Percentiles rank a stretch among this genome's conserved stretches.
phyloP scores from a whole-genome alignment of 2,888 invertebrate genomes.

The Marasmarcha lunaedactyla region DNA sequence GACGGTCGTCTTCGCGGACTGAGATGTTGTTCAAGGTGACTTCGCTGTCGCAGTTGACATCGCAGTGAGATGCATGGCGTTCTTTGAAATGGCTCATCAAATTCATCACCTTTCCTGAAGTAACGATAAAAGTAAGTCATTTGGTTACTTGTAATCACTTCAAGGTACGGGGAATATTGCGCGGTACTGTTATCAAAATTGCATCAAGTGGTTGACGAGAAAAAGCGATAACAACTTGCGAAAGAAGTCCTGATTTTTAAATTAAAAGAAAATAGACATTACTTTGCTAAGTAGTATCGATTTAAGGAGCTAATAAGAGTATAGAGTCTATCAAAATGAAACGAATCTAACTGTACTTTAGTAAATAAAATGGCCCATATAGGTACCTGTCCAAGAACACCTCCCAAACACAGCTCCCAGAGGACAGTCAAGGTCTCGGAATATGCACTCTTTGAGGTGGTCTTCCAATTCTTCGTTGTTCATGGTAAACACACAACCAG shows the following conservation, averaged over 20 bases:
- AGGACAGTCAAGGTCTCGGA: constrained; percentile 48
- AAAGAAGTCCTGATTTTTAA: too few relatives aligned
- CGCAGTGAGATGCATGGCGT: constrained; percentile 35
- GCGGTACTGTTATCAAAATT: too few relatives aligned
- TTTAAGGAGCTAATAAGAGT: too few relatives aligned
- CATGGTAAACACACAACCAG: constrained; percentile 43
- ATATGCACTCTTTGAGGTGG: constrained; percentile 53
- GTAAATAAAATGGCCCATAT: too few relatives aligned
- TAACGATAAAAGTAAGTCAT: too few relatives aligned
- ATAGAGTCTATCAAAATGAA: too few relatives aligned
- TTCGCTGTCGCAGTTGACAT: constrained; percentile 33
- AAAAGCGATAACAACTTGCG: too few relatives aligned
- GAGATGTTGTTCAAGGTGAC: constrained; percentile 30
- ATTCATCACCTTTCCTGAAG: constrained; percentile 37
- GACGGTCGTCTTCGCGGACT: constrained; percentile 34
- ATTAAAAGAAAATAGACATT: too few relatives aligned
- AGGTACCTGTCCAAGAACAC: constrained; percentile 59
- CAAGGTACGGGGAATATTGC: constrained; percentile 1
- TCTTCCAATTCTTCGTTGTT: constrained; percentile 28
- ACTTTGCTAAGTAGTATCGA: too few relatives aligned
- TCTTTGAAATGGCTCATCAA: constrained; percentile 52
- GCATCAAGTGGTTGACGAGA: too few relatives aligned
- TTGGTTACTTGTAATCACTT: neutral
- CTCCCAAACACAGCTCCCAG: constrained; percentile 43
- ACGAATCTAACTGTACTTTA: too few relatives aligned